Percentiles rank a stretch among this genome's conserved stretches.
Evolutionary conservation across 2,113 vertebrate species (phyloP).

Genomic region (Ceratotherium simum): DNA sequence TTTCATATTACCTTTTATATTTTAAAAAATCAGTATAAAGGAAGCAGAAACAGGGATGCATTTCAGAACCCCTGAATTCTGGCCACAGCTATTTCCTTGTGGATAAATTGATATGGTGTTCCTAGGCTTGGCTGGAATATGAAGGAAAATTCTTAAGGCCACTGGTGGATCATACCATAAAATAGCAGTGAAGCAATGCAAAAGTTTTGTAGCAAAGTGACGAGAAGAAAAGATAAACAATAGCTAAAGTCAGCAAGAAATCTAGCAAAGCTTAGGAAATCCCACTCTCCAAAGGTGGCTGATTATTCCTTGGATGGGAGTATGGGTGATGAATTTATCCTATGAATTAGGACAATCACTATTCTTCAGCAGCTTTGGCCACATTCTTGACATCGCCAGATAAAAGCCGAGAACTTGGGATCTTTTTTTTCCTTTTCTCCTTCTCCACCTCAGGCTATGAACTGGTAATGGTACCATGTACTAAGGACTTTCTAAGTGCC

Average conservation of each 20-base stretch:
- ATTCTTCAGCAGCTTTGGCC: neutral
- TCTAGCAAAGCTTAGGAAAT: conserved; percentile 27
- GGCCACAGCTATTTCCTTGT: neutral
- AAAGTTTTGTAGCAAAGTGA: neutral
- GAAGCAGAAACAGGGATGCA: neutral
- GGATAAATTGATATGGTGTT: neutral
- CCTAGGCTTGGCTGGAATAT: neutral
- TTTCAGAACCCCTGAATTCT: neutral
- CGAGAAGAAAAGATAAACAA: neutral
- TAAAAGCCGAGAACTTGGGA: neutral
- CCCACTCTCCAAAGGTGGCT: neutral
- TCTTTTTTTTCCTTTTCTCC: neutral
- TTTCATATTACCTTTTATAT: neutral
- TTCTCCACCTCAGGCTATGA: neutral
- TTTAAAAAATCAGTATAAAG: neutral
- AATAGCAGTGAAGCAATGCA: neutral
- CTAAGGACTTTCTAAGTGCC: neutral
- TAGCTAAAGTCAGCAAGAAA: neutral
- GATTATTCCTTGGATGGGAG: neutral
- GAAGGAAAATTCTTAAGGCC: neutral
- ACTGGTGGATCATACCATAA: neutral
- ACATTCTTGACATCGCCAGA: neutral
- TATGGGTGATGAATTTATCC: neutral
- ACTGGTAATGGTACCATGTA: neutral
- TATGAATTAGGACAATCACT: neutral